Conservation (phyloP, 2,888 invertebrate genomes). For the Agriopis leucophaearia region DNA sequence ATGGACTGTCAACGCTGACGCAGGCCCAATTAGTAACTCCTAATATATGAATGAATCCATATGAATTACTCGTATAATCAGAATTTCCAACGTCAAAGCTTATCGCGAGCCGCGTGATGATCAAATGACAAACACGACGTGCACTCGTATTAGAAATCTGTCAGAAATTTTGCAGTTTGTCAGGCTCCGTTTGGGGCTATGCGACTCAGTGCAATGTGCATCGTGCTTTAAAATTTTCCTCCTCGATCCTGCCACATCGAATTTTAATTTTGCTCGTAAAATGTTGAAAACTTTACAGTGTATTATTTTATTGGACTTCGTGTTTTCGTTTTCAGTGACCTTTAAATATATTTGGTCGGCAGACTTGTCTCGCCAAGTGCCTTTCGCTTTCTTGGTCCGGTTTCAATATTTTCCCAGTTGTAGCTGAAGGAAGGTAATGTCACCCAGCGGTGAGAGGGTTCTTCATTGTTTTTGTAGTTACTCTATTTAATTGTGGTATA, state of each 20-base stretch:
- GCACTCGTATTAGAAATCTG: no score
- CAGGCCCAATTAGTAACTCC: no score
- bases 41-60: no score
- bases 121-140: no score
- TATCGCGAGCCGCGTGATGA: no score
- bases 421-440: slow-evolving; percentile 11
- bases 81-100: no score
- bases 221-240: not conserved
- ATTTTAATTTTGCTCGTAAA: slow-evolving; percentile 8
- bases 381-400: slow-evolving; percentile 34
- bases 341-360: slow-evolving; percentile 22
- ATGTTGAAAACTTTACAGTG: not conserved
- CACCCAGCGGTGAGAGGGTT: not conserved
- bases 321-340: slow-evolving; percentile 34
- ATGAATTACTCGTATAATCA: no score
- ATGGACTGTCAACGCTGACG: no score
- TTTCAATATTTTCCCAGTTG: slow-evolving; percentile 28
- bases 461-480: not conserved
- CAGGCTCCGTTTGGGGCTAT: not conserved
- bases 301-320: not conserved
- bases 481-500: not conserved
- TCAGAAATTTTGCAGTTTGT: not conserved
- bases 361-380: slow-evolving; percentile 17
- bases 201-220: not conserved
- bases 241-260: not conserved